phyloP scores from a whole-genome alignment of 2,888 invertebrate species.

The Azorinus chamasolen region DNA sequence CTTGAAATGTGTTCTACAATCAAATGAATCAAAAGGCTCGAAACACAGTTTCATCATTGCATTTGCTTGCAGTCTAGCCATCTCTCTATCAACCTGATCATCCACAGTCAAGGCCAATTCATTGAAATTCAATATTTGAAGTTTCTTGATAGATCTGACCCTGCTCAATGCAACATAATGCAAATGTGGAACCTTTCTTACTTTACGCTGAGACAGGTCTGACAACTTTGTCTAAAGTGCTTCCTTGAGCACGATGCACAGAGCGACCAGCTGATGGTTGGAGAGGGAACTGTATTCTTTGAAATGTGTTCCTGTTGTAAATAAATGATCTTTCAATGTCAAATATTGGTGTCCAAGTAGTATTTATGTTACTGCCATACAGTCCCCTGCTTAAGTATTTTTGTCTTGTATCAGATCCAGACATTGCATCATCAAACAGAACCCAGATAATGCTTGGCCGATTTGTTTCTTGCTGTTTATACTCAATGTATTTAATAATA shows the following conservation, averaged over 20 bases:
- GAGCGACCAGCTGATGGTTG: slow-evolving; percentile 54
- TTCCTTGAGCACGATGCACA: slow-evolving; percentile 40
- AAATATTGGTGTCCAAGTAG: slow-evolving; percentile 57
- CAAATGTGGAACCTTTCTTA: slow-evolving; percentile 44
- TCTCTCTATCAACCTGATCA: too few species aligned
- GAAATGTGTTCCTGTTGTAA: slow-evolving; percentile 39
- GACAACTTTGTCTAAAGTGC: slow-evolving; percentile 38
- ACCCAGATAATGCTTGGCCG: slow-evolving; percentile 60
- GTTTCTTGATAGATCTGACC: slow-evolving; percentile 37
- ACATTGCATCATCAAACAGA: slow-evolving; percentile 36
- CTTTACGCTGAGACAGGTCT: slow-evolving; percentile 49
- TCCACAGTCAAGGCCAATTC: slow-evolving; percentile 27
- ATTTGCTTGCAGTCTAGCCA: too few species aligned
- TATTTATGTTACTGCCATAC: slow-evolving; percentile 30
- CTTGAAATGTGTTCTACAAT: too few species aligned
- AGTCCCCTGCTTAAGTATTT: slow-evolving; percentile 39
- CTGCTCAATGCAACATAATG: slow-evolving; percentile 57
- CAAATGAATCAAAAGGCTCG: too few species aligned
- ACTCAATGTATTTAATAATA: slow-evolving; percentile 46
- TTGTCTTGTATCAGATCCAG: slow-evolving; percentile 32
- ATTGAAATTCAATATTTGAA: slow-evolving; percentile 56
- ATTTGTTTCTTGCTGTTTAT: slow-evolving; percentile 26
- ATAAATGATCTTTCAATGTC: slow-evolving; percentile 47
- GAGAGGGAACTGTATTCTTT: slow-evolving; percentile 54
- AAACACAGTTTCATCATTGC: too few species aligned